phyloP scores from a whole-genome alignment of 2,888 invertebrate species.

The Hecatera dysodea region DNA sequence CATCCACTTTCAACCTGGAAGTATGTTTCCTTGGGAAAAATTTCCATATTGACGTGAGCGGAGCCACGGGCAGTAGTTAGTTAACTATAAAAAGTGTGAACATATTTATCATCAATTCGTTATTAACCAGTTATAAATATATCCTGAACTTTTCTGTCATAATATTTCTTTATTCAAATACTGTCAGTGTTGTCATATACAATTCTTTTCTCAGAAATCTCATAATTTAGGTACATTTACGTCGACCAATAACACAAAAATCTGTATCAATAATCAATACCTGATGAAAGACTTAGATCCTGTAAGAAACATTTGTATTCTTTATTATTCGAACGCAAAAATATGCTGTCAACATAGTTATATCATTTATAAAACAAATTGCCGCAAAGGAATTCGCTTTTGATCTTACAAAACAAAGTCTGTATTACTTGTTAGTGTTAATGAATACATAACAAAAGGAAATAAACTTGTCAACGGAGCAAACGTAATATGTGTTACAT shows the following conservation, averaged over 20 bases:
- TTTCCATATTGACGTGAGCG: too few relatives aligned
- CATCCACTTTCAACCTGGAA: too few relatives aligned
- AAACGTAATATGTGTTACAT: neutral
- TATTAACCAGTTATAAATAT: neutral
- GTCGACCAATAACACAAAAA: neutral
- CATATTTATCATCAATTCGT: too few relatives aligned
- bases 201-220: neutral
- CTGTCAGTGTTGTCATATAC: too few relatives aligned
- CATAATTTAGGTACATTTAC: neutral
- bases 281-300: neutral
- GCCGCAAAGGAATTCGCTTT: slow-evolving; percentile 18
- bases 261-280: neutral
- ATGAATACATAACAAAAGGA: slow-evolving; percentile 29
- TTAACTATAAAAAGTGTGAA: too few relatives aligned
- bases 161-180: too few relatives aligned
- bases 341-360: slow-evolving; percentile 26
- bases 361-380: slow-evolving; percentile 27
- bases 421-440: slow-evolving; percentile 18
- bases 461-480: slow-evolving; percentile 28
- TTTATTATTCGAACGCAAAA: slow-evolving; percentile 22
- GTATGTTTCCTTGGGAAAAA: too few relatives aligned
- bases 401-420: slow-evolving; percentile 28
- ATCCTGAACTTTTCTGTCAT: neutral
- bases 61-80: too few relatives aligned
- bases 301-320: neutral